Conservation (phyloP, 2,888 invertebrate genomes). For the Muschampia plurimacula region DNA sequence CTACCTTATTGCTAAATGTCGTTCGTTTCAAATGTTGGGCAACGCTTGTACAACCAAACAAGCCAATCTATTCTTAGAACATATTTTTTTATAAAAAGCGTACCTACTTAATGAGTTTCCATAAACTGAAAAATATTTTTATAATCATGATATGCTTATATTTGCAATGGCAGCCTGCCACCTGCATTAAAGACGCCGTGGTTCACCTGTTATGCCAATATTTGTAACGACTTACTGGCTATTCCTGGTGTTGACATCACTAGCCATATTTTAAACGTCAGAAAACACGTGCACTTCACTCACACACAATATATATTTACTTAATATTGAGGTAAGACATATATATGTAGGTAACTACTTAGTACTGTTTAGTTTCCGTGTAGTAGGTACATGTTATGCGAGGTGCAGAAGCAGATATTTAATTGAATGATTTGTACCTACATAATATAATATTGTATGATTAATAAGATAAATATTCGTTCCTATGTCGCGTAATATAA, state of each 20-base stretch:
- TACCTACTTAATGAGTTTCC: not conserved
- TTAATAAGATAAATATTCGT: no score
- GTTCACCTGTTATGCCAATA: slow-evolving; percentile 68
- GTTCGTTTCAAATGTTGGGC: slow-evolving; percentile 19
- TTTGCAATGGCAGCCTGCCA: slow-evolving; percentile 52
- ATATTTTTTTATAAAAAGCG: not conserved
- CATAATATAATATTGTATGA: no score
- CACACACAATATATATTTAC: not conserved
- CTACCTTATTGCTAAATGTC: slow-evolving; percentile 30
- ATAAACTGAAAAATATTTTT: slow-evolving; percentile 17
- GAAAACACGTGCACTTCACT: slow-evolving; percentile 49
- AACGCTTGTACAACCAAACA: slow-evolving; percentile 17
- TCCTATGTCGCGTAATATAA: no score
- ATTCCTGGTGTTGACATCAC: slow-evolving; percentile 73
- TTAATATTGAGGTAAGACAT: slow-evolving; percentile 1
- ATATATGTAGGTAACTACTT: slow-evolving; percentile 13
- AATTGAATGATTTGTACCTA: slow-evolving; percentile 1
- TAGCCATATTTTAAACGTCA: slow-evolving; percentile 67
- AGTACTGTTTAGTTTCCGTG: slow-evolving; percentile 1
- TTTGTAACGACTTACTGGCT: slow-evolving; percentile 54
- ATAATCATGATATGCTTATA: slow-evolving; percentile 24
- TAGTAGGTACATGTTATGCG: no score
- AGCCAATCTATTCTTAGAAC: not conserved
- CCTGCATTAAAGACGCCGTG: slow-evolving; percentile 50
- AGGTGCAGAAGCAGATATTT: not conserved